Conservation (phyloP, 2,888 invertebrate genomes). For the Ernsta delagoae region DNA sequence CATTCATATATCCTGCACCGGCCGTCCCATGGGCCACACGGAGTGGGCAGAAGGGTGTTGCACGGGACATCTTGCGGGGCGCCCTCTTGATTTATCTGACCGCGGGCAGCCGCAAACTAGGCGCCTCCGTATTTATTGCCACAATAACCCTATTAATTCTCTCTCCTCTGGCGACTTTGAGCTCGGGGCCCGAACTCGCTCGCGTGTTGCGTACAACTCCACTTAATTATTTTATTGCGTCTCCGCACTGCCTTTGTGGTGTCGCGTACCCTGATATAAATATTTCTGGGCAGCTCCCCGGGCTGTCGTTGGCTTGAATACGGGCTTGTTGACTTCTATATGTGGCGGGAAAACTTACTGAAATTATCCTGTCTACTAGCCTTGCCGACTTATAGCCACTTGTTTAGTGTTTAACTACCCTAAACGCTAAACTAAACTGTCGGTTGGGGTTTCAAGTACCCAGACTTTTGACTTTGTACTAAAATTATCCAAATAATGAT, state of each 20-base stretch:
- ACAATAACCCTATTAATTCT: constrained; percentile 83
- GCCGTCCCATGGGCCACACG: constrained; percentile 27
- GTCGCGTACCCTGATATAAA: constrained; percentile 24
- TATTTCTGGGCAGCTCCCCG: not conserved
- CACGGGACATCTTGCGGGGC: constrained; percentile 70
- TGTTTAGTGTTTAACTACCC: too few species aligned
- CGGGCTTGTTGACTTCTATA: not conserved
- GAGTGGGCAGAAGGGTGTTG: constrained; percentile 39
- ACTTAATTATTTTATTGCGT: constrained; percentile 44
- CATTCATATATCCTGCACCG: not conserved
- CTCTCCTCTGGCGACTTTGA: constrained; percentile 63
- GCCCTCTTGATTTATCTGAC: constrained; percentile 78
- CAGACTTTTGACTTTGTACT: too few species aligned
- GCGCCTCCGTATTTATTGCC: constrained; percentile 81
- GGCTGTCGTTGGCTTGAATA: not conserved
- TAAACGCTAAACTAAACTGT: too few species aligned
- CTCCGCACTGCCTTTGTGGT: constrained; percentile 30
- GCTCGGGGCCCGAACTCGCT: constrained; percentile 43
- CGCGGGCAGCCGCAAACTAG: constrained; percentile 74
- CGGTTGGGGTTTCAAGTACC: too few species aligned
- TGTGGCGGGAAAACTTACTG: not conserved
- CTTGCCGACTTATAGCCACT: too few species aligned
- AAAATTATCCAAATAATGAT: too few species aligned
- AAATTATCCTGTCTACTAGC: not conserved
- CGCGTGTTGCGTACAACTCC: constrained; percentile 42